Base-by-base conservation (phyloP, 2,113 vertebrate species). In the Pithys albifrons region DNA sequence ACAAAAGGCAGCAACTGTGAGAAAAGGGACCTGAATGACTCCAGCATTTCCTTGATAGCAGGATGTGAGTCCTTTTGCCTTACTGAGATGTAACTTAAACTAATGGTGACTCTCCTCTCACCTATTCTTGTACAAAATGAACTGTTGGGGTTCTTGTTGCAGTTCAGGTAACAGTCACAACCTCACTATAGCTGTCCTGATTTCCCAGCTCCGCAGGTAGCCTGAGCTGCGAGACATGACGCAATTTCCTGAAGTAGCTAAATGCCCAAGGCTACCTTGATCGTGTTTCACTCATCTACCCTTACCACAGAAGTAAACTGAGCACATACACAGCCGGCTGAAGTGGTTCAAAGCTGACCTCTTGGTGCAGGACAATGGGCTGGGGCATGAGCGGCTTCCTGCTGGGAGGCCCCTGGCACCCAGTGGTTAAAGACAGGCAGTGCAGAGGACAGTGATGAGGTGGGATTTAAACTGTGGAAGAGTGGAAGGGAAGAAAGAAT, bases 351-450 rank as follows among this genome's bases (percentile, higher is more conserved):
- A 17, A 15, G 22, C 28, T 29, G 54, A 8, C 11, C 19, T 37
- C 43, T 27, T 2, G 55, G 7, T 0, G 6, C 17, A 39, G 73
- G 41, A 75, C 29, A 27, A 48, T 1, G 31, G 76, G 49, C 18
- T 1, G 1, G 19, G 1, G 39, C 14, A 1, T 1, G 9, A 54
- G 46, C 3, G 10, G 23, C 27, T 28, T 28, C 57, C 43, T 51
- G 52, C 66, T n/a, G 81, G 77, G 48, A 29, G 25, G 29, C 29
- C 35, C 25, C 78, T 84, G 95, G 93, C 85, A 95, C 70, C 75
- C 91, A 81, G 92, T 46, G 94, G 94, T 20, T 70, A 79, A 86
- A 82, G 69, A 17, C 41, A n/a, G 35, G 72, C 37, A 31, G 46
- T n/a, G 46, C 87, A 91, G 10, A 70, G 23, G 6, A n/a, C 58